Conservation (phyloP, 1,140 invertebrate genomes). For the Proales similis region DNA sequence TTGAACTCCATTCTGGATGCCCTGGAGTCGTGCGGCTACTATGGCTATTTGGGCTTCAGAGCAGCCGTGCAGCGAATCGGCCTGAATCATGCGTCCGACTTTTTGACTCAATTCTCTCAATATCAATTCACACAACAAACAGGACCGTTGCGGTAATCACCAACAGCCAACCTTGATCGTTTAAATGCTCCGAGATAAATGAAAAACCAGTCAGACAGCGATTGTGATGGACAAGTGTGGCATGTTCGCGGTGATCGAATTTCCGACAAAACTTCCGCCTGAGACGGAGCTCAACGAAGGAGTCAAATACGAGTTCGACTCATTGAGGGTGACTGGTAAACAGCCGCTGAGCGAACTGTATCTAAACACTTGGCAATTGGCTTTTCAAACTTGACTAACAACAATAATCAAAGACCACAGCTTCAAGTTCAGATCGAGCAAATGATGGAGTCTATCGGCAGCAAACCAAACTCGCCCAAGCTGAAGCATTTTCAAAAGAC, state of each 20-base stretch:
- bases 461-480: no score
- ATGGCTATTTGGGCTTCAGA: constrained; percentile 13
- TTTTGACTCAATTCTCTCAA: constrained; percentile 9
- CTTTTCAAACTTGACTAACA: no score
- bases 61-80: constrained; percentile 32
- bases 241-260: constrained; percentile 23
- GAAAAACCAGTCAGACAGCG: constrained; percentile 10
- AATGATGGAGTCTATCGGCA: no score
- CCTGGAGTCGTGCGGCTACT: constrained; percentile 13
- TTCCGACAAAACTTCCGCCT: constrained; percentile 10
- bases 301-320: constrained; percentile 17
- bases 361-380: no score
- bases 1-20: constrained; percentile 29
- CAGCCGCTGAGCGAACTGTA: constrained; percentile 17
- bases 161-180: not conserved
- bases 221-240: constrained; percentile 16
- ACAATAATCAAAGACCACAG: no score
- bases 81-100: not conserved
- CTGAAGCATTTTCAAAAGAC: no score
- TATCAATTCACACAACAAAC: not conserved
- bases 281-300: not conserved
- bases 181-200: not conserved
- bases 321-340: constrained; percentile 18
- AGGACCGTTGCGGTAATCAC: not conserved
- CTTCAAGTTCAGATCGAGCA: no score